Percentiles rank a stretch among this genome's conserved stretches.
phyloP scores from a whole-genome alignment of 2,797 vertebrate species.

The Poeciliopsis paucimaculata region DNA sequence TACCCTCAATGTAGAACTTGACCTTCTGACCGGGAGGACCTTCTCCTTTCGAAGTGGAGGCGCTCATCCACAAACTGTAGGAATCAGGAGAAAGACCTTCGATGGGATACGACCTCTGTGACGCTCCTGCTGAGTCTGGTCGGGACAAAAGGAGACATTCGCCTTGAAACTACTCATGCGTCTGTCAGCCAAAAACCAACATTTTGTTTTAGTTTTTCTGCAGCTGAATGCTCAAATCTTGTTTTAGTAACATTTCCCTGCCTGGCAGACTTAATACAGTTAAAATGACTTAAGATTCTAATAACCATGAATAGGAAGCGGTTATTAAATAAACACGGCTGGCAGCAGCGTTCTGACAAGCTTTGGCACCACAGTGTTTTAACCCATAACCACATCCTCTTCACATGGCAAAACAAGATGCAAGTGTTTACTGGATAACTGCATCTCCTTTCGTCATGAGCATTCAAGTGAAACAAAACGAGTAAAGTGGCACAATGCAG shows the following conservation, averaged over 20 bases:
- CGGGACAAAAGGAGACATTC: background rate
- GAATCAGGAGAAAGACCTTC: conserved; percentile 42
- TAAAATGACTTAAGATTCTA: background rate
- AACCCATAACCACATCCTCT: conserved; percentile 7
- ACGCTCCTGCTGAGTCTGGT: conserved; percentile 33
- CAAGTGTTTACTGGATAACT: background rate
- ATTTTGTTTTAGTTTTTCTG: background rate
- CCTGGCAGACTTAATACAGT: background rate
- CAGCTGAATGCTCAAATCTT: background rate
- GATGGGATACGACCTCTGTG: conserved; percentile 21
- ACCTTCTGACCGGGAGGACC: conserved; percentile 61
- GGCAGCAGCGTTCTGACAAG: background rate
- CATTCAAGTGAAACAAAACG: background rate
- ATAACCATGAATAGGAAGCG: background rate
- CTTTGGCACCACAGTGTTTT: conserved; percentile 5
- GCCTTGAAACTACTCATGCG: background rate
- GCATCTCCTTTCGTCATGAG: too few species aligned
- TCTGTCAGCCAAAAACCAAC: background rate
- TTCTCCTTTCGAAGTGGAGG: conserved; percentile 83
- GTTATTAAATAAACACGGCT: background rate
- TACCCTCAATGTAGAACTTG: conserved; percentile 62
- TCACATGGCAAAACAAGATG: background rate
- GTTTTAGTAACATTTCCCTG: background rate
- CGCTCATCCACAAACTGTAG: conserved; percentile 86
- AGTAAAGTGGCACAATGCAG: background rate